Percentiles rank a stretch among this genome's conserved stretches.
These are phyloP conservation scores for Cygnus buccinator DNA, from an alignment of 2,113 vertebrate genomes.

Conservation along the genomic window DNA sequence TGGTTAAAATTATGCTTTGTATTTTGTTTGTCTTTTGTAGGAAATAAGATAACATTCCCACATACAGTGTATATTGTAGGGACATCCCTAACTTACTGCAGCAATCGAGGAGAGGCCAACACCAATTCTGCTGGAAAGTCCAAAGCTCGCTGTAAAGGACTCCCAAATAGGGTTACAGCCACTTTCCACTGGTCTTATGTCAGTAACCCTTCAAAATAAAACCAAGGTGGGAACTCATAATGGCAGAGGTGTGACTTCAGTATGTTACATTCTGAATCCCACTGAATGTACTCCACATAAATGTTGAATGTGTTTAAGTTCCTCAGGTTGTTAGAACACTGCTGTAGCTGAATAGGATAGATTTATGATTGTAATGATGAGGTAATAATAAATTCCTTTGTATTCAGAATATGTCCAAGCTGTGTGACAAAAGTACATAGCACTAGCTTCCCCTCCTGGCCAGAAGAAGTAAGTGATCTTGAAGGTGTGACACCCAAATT, in stretches of 20 bases:
- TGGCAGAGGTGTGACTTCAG: background rate
- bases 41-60: background rate
- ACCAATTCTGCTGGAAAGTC: background rate
- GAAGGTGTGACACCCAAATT: rapidly evolving
- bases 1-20: background rate
- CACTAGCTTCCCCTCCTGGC: constrained; percentile 58
- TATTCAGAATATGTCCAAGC: background rate
- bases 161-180: background rate
- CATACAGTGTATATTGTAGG: background rate
- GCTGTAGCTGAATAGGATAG: background rate
- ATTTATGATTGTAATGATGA: background rate
- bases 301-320: background rate
- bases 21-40: constrained; percentile 7
- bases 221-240: background rate
- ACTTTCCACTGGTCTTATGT: background rate
- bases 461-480: background rate
- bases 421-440: background rate
- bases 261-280: background rate
- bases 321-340: background rate
- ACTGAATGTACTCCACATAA: background rate
- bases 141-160: background rate
- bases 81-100: background rate
- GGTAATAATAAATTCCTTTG: background rate
- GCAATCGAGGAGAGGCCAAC: background rate
- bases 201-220: background rate